Percentiles rank a stretch among this genome's conserved stretches.
phyloP scores from a whole-genome alignment of 2,113 vertebrate species.

The Ammospiza nelsoni region DNA sequence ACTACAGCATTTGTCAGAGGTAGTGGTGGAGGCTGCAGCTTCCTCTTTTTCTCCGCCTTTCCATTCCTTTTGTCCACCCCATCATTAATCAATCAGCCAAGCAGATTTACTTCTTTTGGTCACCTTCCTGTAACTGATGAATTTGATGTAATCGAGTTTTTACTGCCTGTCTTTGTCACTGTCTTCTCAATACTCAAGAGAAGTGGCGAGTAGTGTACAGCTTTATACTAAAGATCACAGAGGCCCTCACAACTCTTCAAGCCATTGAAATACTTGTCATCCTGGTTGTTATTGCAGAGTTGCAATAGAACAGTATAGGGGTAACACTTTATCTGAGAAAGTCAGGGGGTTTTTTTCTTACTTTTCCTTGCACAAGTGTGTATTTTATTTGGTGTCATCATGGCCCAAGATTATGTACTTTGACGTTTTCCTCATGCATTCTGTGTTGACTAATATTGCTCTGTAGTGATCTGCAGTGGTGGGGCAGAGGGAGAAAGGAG shows the following conservation, averaged over 20 bases:
- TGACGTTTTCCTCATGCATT: not conserved
- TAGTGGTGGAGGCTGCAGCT: not conserved
- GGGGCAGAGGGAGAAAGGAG: not conserved
- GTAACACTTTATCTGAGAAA: not conserved
- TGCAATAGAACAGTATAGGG: not conserved
- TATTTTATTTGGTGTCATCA: not conserved
- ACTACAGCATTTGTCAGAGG: not conserved
- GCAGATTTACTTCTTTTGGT: not conserved
- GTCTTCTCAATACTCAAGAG: not conserved
- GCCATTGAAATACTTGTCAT: not conserved
- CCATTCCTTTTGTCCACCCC: not conserved
- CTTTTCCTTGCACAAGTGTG: not conserved
- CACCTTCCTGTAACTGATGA: not conserved
- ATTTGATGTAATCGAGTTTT: not conserved
- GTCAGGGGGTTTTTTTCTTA: not conserved
- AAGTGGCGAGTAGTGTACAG: not conserved
- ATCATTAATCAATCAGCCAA: not conserved
- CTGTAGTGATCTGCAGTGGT: not conserved
- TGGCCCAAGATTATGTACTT: not conserved
- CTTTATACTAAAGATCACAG: not conserved
- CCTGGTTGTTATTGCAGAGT: not conserved
- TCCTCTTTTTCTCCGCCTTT: not conserved
- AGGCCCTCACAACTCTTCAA: not conserved
- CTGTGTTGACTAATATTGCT: accelerated
- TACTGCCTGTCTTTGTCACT: not conserved